Evolutionary conservation across 2,797 vertebrate species (phyloP).

Genomic region (Sus cebifrons): DNA sequence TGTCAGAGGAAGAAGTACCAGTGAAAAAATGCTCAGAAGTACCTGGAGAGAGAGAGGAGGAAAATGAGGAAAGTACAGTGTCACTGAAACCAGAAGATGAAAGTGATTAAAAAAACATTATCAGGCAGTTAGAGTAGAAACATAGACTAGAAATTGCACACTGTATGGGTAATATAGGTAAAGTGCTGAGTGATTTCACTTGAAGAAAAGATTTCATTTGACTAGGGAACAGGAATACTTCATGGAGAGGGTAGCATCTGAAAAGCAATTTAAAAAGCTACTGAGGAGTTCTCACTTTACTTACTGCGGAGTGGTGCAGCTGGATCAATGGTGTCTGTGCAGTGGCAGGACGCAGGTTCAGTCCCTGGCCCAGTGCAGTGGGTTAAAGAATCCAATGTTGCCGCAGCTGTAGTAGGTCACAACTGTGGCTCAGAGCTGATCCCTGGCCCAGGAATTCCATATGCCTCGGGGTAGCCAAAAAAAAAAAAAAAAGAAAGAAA

Average conservation of each 20-base stretch:
- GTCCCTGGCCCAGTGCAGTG: no score
- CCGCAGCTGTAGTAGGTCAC: no score
- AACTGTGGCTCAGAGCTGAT: no score
- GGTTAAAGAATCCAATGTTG: no score
- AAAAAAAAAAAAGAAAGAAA: no score
- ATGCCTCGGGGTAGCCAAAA: no score
- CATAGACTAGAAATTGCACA: neutral
- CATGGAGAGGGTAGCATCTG: neutral
- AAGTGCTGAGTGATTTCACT: neutral
- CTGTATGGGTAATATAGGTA: neutral
- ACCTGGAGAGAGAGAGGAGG: neutral
- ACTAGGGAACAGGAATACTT: neutral
- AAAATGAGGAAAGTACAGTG: neutral
- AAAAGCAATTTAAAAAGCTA: no score
- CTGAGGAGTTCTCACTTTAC: no score
- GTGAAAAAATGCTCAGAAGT: neutral
- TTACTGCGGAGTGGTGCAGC: no score
- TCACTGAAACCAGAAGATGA: conserved; percentile 9
- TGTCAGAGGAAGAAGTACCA: neutral
- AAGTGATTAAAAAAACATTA: neutral
- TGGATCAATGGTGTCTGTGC: no score
- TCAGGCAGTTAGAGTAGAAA: neutral
- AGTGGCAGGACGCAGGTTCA: no score
- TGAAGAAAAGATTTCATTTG: neutral
- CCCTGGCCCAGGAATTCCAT: no score